phyloP scores from a whole-genome alignment of 1,140 invertebrate species.

The Eueides isabella region DNA sequence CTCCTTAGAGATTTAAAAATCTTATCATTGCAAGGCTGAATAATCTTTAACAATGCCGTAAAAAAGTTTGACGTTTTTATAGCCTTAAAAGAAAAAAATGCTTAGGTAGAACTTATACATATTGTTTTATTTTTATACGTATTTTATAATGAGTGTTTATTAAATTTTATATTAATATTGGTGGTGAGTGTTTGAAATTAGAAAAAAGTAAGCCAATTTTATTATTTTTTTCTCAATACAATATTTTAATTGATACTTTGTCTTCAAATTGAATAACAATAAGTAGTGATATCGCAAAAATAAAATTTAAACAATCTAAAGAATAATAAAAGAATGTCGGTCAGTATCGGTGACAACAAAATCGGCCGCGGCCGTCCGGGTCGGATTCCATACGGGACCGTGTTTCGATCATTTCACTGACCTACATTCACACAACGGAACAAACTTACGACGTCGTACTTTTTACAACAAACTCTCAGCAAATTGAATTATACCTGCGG shows the following conservation, averaged over 20 bases:
- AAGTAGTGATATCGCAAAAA: background rate
- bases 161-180: background rate
- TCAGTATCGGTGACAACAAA: constrained; percentile 56
- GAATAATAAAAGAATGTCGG: constrained; percentile 52
- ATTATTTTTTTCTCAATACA: too few relatives aligned
- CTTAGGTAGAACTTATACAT: constrained; percentile 32
- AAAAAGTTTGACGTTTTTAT: constrained; percentile 2
- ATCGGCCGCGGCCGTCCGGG: constrained; percentile 64
- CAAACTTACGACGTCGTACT: constrained; percentile 40
- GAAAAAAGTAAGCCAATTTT: background rate
- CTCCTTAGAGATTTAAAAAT: constrained; percentile 23
- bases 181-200: too few relatives aligned
- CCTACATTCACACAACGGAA: constrained; percentile 74
- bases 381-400: constrained; percentile 75
- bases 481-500: constrained; percentile 31
- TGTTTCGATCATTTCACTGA: constrained; percentile 79
- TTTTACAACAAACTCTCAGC: constrained; percentile 37
- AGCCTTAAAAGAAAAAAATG: constrained; percentile 8
- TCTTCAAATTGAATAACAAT: background rate
- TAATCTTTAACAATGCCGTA: background rate
- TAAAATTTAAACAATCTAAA: constrained; percentile 30
- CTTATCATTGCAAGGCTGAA: constrained; percentile 12
- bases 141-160: background rate
- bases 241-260: too few relatives aligned
- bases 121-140: background rate